Evolutionary conservation across 2,113 vertebrate species (phyloP).

Genomic region (Perccottus glenii): DNA sequence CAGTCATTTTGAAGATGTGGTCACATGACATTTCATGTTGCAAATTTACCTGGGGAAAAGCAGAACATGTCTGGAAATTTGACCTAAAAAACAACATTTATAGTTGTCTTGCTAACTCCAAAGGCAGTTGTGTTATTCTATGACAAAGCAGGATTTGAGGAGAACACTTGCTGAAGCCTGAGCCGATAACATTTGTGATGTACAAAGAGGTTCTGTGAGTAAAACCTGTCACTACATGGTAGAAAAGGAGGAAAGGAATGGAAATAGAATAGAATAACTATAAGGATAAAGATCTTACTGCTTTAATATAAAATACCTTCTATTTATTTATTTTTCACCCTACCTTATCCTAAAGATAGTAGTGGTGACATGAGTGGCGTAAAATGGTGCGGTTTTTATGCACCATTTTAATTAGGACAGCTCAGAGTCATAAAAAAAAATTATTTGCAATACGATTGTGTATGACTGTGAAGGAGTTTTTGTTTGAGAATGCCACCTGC

Average conservation of each 20-base stretch:
- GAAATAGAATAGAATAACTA: slow-evolving; percentile 16
- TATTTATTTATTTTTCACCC: too few species aligned
- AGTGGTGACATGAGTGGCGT: too few species aligned
- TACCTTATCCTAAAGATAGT: too few species aligned
- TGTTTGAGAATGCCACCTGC: too few species aligned
- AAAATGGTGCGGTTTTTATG: too few species aligned
- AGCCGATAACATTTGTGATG: slow-evolving; percentile 17
- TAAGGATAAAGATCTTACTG: background rate
- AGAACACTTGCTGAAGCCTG: background rate
- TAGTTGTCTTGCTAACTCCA: slow-evolving; percentile 13
- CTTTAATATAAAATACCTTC: too few species aligned
- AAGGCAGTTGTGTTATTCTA: slow-evolving; percentile 6
- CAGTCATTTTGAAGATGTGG: background rate
- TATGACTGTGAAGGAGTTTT: too few species aligned
- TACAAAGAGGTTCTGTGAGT: background rate
- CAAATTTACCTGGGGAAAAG: background rate
- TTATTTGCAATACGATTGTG: too few species aligned
- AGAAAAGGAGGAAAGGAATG: background rate
- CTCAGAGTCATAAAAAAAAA: too few species aligned
- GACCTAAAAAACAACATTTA: slow-evolving; percentile 24
- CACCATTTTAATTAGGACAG: too few species aligned
- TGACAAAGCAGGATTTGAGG: slow-evolving; percentile 17
- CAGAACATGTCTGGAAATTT: background rate
- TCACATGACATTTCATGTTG: slow-evolving; percentile 14
- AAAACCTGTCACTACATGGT: background rate